These are phyloP conservation scores for Conops quadrifasciatus DNA, from an alignment of 2,888 invertebrate species.

Conservation along the genomic window DNA sequence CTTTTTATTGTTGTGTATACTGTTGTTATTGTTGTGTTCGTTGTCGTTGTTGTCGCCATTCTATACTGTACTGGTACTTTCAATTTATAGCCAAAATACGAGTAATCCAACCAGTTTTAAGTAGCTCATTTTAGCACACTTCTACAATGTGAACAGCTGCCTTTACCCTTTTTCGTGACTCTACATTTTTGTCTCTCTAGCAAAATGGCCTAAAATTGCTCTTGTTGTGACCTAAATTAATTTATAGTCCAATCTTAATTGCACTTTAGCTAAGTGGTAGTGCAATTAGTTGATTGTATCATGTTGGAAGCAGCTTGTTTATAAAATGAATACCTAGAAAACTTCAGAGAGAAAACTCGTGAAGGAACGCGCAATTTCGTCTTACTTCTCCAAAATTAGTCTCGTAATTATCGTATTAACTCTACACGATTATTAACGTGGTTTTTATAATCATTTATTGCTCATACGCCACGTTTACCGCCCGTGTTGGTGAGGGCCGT, in stretches of 20 bases:
- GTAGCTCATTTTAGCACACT: neutral
- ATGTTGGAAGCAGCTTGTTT: neutral
- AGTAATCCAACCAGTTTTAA: neutral
- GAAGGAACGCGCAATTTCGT: no score
- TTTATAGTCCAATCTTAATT: conserved; percentile 12
- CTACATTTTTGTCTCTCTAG: conserved; percentile 5
- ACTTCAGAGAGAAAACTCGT: no score
- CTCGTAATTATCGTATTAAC: no score
- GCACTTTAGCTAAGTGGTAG: conserved; percentile 8
- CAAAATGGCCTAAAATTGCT: neutral
- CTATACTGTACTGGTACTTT: neutral
- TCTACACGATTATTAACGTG: no score
- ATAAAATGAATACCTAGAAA: neutral
- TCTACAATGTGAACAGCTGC: neutral
- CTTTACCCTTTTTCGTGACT: neutral
- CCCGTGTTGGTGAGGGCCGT: no score
- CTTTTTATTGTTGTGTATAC: no score
- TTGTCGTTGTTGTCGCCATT: neutral
- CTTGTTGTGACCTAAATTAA: conserved; percentile 7
- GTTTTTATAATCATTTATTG: no score
- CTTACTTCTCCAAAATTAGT: no score
- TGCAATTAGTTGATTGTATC: conserved; percentile 10
- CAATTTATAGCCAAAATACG: no score
- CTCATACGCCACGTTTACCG: no score
- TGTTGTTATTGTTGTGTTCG: neutral